phyloP scores from a whole-genome alignment of 2,797 vertebrate genomes.

The Sitta carolinensis region DNA sequence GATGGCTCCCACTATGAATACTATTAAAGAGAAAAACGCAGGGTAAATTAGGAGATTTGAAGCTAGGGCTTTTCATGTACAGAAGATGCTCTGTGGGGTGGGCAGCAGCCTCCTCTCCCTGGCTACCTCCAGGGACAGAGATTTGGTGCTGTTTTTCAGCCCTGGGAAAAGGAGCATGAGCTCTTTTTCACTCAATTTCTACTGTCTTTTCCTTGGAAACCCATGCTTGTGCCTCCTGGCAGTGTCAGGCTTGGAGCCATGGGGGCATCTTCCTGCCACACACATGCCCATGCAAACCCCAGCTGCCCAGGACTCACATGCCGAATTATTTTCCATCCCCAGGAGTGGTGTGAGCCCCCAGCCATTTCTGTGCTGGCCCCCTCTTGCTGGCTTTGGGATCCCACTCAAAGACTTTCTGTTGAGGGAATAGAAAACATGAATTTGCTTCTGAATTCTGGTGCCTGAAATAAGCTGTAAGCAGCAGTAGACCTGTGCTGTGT shows the following conservation, averaged over 20 bases:
- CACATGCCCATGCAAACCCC: accelerated
- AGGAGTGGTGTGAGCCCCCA: not conserved
- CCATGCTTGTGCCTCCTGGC: not conserved
- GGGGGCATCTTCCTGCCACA: not conserved
- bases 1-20: constrained; percentile 63
- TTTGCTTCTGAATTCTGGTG: not conserved
- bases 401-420: not conserved
- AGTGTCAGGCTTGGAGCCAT: not conserved
- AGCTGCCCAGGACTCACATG: not conserved
- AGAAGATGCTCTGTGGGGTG: not conserved
- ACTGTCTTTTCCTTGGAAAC: not conserved
- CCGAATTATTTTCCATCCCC: not conserved
- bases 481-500: not conserved
- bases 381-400: not conserved
- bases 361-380: not conserved
- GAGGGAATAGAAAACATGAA: not conserved
- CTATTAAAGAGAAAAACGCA: constrained; percentile 54
- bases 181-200: not conserved
- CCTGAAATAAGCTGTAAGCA: not conserved
- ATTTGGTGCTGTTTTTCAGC: not conserved
- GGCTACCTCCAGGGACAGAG: not conserved
- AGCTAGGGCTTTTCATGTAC: not conserved
- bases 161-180: not conserved
- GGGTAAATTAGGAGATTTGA: constrained; percentile 68
- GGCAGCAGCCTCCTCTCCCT: not conserved